Base-by-base conservation (phyloP, 1,140 invertebrate genomes). In the Drosophila mojavensis region DNA sequence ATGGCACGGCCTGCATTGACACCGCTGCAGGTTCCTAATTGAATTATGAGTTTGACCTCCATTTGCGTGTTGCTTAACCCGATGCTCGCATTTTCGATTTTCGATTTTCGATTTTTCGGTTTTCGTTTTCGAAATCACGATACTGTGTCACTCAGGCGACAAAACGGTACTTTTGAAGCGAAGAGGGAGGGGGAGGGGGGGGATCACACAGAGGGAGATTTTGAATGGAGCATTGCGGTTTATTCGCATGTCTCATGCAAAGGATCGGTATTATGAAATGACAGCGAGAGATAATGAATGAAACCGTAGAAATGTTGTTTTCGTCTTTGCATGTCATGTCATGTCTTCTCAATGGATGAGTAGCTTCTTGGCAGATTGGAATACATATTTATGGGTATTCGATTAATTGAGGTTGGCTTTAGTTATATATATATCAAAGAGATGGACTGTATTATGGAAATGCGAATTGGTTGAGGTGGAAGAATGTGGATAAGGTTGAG, bases 1-100 rank as follows among this genome's bases (percentile, higher is more conserved):
- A 30, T 30, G 67, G 74, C 41, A 62, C 60, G 78, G 78, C 59
- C 17, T 58, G 72, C 66, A 68, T 64, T 71, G 67, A 65, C 73
- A 75, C 79, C 80, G 69, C 73, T 88, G 83, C 84, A 81, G 85
- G 85, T 89, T 84, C 84, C 75, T 89, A 89, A 89, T 89, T 89
- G 84, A 89, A 89, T 89, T 89, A 89, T 89, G 84, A 71, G 67
- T 28, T 61, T 86, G 83, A 86, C 82, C 82, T 88, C 76, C 82
- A 86, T 86, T 86, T 65, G 69, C 64, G 39, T 53, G 74, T 82
- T 82, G 41, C 56, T 67, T 79, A 64, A 64, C 20, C 33, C 53
- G 33, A 55, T 50, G 45, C 64, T 79, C 56, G 50, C 36, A 59
- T 78, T 88, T 88, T 86, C 83, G 69, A 39, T 72, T 86, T 86